Evolutionary conservation across 1,140 invertebrate species (phyloP), one percentile per base, ranked within the genome.

Genomic region (Neodiprion lecontei): DNA sequence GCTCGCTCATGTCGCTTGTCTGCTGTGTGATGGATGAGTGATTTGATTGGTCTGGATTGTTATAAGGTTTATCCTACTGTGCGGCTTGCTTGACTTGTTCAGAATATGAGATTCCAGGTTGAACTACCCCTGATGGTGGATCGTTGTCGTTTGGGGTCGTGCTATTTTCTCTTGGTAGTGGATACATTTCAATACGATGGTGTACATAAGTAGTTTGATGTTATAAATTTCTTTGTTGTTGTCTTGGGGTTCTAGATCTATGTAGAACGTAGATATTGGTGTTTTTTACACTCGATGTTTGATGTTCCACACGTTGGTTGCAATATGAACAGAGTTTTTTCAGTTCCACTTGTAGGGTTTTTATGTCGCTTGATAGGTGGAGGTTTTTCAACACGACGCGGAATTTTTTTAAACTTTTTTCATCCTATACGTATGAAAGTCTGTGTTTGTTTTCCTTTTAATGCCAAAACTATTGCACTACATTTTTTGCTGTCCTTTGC

Each of bases 141-240:
- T 61, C 53, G 53, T 4, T 61, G 1, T n/a, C 8, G 53, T 61
- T 61, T 61, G 1, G 53, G n/a, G 53, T 8, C 7, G 53, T 61
- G 53, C 53, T 61, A 2, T 61, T 61, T 61, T 61, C 7, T 61
- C 53, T 4, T 61, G 8, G 53, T 8, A 8, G 53, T 61, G 4
- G 53, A n/a, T 4, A 61, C 2, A 61, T 61, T 61, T 61, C 67
- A 48, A 78, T 14, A 87, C 76, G 71, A 80, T 78, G 7, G 72
- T 78, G 69, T 85, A 8, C 53, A 76, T 73, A 48, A 82, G 2
- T 11, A 68, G 10, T 48, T 77, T 76, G 0, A 80, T 49, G 5
- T 79, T 75, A 66, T 82, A 82, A 12, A 82, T 81, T 1, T 80
- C 77, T 72, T 79, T 81, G 61, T 83, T 83, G 23, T 79, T 83